These are phyloP conservation scores for Rutpela maculata DNA, from an alignment of 2,888 invertebrate genomes.

Conservation along the genomic window DNA sequence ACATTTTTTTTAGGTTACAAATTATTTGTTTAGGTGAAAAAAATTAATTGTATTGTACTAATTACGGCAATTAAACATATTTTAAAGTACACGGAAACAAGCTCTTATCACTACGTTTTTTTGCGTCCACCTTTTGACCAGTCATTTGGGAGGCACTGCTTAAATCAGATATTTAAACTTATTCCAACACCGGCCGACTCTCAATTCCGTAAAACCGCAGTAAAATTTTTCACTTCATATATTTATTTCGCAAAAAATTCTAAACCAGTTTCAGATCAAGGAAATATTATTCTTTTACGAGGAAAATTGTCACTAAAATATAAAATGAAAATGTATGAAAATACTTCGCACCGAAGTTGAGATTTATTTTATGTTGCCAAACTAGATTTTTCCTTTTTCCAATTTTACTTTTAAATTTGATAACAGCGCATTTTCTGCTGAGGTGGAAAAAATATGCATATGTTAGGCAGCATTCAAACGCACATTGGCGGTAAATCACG, in stretches of 20 bases:
- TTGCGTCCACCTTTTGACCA: too few species aligned
- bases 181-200: too few species aligned
- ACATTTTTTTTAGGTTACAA: too few species aligned
- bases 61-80: too few species aligned
- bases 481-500: conserved; percentile 4
- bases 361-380: neutral
- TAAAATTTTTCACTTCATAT: neutral
- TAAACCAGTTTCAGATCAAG: neutral
- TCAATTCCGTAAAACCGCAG: too few species aligned
- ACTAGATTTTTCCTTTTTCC: conserved; percentile 3
- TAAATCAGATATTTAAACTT: too few species aligned
- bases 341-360: neutral
- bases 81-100: too few species aligned
- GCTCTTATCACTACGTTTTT: too few species aligned
- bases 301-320: neutral
- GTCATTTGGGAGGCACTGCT: too few species aligned
- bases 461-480: conserved; percentile 4
- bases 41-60: too few species aligned
- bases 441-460: conserved; percentile 6
- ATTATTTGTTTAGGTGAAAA: too few species aligned
- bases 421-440: conserved; percentile 5
- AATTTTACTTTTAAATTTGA: conserved; percentile 7
- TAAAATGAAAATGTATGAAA: neutral
- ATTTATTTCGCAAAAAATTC: neutral
- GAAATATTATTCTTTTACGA: neutral